Evolutionary conservation across 2,113 vertebrate genomes (phyloP).

Genomic region (Phaetusa simplex): DNA sequence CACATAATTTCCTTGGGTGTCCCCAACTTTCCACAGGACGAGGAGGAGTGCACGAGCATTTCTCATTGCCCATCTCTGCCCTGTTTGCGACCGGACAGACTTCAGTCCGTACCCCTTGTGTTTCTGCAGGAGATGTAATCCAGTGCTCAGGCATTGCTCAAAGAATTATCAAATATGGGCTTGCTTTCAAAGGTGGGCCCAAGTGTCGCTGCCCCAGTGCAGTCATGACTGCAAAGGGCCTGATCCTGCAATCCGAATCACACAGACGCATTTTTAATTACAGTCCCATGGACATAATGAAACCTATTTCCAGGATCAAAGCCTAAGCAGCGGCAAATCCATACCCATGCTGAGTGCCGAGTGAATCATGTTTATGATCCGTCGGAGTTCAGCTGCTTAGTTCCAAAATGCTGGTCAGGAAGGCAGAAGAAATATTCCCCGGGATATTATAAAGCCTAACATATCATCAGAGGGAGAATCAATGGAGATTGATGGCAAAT

Average conservation of each 20-base stretch:
- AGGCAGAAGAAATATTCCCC: slow-evolving; percentile 33
- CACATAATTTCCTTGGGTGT: neutral
- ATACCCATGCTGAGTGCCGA: neutral
- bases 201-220: neutral
- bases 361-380: slow-evolving; percentile 32
- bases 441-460: slow-evolving; percentile 46
- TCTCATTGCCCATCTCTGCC: neutral
- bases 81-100: neutral
- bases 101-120: neutral
- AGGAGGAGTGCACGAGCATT: neutral
- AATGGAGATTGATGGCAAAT: slow-evolving; percentile 64
- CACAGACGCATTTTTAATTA: neutral
- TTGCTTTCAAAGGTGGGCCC: neutral
- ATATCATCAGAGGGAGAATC: slow-evolving; percentile 48
- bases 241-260: neutral
- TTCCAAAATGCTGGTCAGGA: slow-evolving; percentile 55
- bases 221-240: neutral
- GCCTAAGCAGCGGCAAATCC: neutral
- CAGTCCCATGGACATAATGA: neutral
- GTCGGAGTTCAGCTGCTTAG: neutral
- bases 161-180: neutral
- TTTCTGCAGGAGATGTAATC: neutral
- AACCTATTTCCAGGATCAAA: neutral
- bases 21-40: neutral
- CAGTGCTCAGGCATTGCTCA: neutral